Base-by-base conservation (phyloP, 1,140 invertebrate genomes). In the Parasteatoda tepidariorum region DNA sequence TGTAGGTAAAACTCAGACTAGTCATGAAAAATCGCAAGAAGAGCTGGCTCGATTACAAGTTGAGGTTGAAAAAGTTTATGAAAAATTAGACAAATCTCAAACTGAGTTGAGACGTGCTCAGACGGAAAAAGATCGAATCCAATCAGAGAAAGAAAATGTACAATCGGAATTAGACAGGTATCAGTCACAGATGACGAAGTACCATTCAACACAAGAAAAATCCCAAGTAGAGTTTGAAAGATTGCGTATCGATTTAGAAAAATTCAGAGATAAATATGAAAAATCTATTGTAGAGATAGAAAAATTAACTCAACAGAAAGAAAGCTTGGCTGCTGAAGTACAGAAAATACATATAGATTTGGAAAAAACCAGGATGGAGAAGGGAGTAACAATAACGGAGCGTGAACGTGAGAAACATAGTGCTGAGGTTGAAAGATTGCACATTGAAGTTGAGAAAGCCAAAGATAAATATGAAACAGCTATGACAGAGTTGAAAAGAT, bases 11-110 rank as follows among this genome's bases (percentile, higher is more conserved):
- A 92, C 93, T 1, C 94, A 95, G 87, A 93, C 92, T 9, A 93
- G 92, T 13, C 93, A 95, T 73, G 95, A 97, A 87, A 96, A 96
- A 87, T 93, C 74, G 28, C 95, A 97, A 87, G 95, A 97, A 88
- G 96, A 97, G 89, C 92, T 95, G 64, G 93, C 94, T 0, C 91
- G 95, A 86, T 92, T 96, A 87, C 94, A 95, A 59, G 91, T 96
- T 34, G 96, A 97, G 88, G 90, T 96, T 9, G 96, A 97, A 88
- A 97, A 96, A 88, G 93, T 95, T 90, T 94, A 95, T 85, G 96
- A 97, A 86, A 95, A 96, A 86, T 93, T 96, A 86, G 95, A 97
- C 85, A 94, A 95, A 88, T 92, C 93, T 71, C 94, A 95, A 85
- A 90, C 92, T 9, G 96, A 97, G 86, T 90, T 96, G 67, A 90